These are phyloP conservation scores for Adelosebastes latens DNA, from an alignment of 2,797 vertebrate genomes.

Conservation along the genomic window DNA sequence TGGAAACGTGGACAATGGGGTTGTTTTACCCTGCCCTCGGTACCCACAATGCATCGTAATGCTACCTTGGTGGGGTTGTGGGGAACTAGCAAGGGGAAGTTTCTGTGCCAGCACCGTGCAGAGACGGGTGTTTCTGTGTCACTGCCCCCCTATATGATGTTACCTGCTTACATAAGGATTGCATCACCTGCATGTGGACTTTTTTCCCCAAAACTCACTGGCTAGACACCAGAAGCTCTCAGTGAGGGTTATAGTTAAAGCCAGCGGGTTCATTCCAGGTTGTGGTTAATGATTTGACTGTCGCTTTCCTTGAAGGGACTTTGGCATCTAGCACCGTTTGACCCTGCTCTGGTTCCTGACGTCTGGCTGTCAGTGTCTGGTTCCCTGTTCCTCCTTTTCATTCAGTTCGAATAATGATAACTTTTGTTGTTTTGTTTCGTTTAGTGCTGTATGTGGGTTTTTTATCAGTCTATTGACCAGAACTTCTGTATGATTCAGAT, in stretches of 20 bases:
- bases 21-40: conserved; percentile 45
- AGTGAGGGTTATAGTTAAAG: conserved; percentile 25
- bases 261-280: conserved; percentile 43
- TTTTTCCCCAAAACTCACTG: background rate
- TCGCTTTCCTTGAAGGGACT: conserved; percentile 10
- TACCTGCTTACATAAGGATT: conserved; percentile 36
- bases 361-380: background rate
- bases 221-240: background rate
- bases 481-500: background rate
- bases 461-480: background rate
- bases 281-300: conserved; percentile 41
- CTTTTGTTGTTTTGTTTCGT: background rate
- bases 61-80: conserved; percentile 22
- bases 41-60: conserved; percentile 34
- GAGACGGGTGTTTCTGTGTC: conserved; percentile 35
- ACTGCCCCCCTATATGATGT: conserved; percentile 21
- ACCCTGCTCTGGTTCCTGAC: conserved; percentile 18
- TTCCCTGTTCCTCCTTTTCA: background rate
- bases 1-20: conserved; percentile 58
- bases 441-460: background rate
- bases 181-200: conserved; percentile 23
- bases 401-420: background rate
- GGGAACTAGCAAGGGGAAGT: conserved; percentile 4
- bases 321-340: conserved; percentile 11
- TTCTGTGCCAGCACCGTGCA: background rate